These are phyloP conservation scores for Pecten maximus DNA, from an alignment of 2,888 invertebrate genomes.

Conservation along the genomic window DNA sequence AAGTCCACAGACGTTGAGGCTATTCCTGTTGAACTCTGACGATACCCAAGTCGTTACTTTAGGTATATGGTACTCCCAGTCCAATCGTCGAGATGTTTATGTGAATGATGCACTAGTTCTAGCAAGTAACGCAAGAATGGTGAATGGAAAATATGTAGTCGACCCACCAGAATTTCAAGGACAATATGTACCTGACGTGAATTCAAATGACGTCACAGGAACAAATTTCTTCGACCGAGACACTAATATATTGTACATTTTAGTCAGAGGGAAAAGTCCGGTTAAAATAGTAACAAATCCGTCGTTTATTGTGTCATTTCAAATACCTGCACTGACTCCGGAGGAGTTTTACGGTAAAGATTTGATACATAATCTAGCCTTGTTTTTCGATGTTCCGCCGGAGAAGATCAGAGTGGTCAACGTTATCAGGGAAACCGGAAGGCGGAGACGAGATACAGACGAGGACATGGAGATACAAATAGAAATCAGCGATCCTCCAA, in stretches of 20 bases:
- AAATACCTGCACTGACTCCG: constrained; percentile 70
- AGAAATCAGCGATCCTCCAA: constrained; percentile 70
- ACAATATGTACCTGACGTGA: constrained; percentile 40
- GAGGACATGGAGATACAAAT: constrained; percentile 52
- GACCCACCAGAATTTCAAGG: constrained; percentile 42
- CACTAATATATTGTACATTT: constrained; percentile 65
- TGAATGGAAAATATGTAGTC: constrained; percentile 40
- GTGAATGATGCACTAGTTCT: constrained; percentile 60
- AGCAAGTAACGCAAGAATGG: constrained; percentile 65
- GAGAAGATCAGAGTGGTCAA: constrained; percentile 73
- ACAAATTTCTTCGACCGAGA: constrained; percentile 72
- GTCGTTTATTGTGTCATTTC: constrained; percentile 70
- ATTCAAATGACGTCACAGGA: constrained; percentile 61
- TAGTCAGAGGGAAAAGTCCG: constrained; percentile 67
- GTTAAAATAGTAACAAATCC: constrained; percentile 65
- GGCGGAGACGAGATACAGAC: constrained; percentile 58
- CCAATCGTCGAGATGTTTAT: constrained; percentile 72
- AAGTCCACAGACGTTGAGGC: constrained; percentile 72
- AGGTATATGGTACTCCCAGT: constrained; percentile 70
- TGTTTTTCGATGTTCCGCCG: constrained; percentile 72
- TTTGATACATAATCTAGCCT: constrained; percentile 74
- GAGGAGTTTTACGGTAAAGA: constrained; percentile 78
- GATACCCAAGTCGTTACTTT: constrained; percentile 66
- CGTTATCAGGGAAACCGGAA: constrained; percentile 66
- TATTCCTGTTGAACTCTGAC: constrained; percentile 71